phyloP scores from a whole-genome alignment of 35 echinoderm and acorn worm species.

The Heliocidaris erythrogramma region DNA sequence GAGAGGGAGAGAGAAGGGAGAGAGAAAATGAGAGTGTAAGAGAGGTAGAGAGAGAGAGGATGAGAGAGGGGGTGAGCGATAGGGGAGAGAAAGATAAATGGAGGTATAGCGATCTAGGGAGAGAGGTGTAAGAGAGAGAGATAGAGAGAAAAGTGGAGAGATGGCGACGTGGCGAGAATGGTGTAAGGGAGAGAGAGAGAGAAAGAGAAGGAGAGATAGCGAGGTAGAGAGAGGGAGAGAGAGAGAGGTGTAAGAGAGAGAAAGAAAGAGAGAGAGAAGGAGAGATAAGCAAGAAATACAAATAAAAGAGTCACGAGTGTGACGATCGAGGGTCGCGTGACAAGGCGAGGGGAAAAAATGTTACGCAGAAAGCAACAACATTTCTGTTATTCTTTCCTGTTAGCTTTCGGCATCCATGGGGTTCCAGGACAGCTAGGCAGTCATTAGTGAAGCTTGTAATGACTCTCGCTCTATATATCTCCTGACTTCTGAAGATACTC shows the following conservation, averaged over 20 bases:
- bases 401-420: not conserved
- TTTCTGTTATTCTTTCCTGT: not conserved
- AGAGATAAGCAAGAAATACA: not conserved
- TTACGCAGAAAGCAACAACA: not conserved
- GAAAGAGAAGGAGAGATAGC: too few relatives aligned
- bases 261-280: not conserved
- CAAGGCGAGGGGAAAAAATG: not conserved
- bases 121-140: not conserved
- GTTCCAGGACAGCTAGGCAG: not conserved
- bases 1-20: too few relatives aligned
- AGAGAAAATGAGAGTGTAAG: too few relatives aligned
- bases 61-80: too few relatives aligned
- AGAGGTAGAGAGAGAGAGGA: too few relatives aligned
- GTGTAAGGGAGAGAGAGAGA: too few relatives aligned
- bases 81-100: too few relatives aligned
- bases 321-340: not conserved
- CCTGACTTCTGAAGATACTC: not conserved
- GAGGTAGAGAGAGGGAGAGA: not conserved
- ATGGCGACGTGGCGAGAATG: not conserved
- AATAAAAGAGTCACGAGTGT: not conserved
- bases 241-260: not conserved
- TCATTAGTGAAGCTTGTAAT: constrained; percentile 1
- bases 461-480: not conserved
- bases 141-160: not conserved
- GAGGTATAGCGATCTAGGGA: not conserved